Evolutionary conservation across 2,888 invertebrate genomes (phyloP).

Genomic region (Drosophila merina): DNA sequence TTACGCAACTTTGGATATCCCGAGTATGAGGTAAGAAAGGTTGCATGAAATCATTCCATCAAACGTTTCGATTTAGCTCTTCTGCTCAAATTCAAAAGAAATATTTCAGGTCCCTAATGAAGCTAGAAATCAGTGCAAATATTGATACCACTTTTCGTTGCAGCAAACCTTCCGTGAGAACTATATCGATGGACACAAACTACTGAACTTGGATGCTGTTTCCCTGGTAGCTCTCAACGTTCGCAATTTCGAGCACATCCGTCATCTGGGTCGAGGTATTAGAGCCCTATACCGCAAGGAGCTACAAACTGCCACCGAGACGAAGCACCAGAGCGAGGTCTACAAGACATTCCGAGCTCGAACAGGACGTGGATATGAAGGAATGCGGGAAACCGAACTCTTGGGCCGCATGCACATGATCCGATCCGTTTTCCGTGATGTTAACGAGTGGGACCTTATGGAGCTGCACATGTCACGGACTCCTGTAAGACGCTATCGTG

Average conservation of each 20-base stretch:
- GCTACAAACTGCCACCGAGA: slow-evolving; percentile 71
- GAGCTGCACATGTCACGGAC: slow-evolving; percentile 72
- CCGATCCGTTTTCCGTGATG: slow-evolving; percentile 82
- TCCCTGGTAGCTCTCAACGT: slow-evolving; percentile 85
- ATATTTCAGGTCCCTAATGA: too few relatives aligned
- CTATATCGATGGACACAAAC: slow-evolving; percentile 84
- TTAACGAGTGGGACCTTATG: slow-evolving; percentile 85
- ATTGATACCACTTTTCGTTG: background rate
- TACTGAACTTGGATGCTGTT: slow-evolving; percentile 85
- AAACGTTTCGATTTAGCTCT: too few relatives aligned
- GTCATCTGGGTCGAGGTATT: slow-evolving; percentile 81
- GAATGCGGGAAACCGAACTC: slow-evolving; percentile 84
- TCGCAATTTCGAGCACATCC: slow-evolving; percentile 84
- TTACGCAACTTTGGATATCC: slow-evolving; percentile 84
- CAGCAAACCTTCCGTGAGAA: slow-evolving; percentile 84
- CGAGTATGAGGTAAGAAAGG: slow-evolving; percentile 84
- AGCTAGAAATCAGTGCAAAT: too few relatives aligned
- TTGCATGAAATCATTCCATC: too few relatives aligned
- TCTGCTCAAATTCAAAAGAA: too few relatives aligned
- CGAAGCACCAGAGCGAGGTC: slow-evolving; percentile 84
- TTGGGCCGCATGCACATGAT: slow-evolving; percentile 86
- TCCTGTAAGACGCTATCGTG: slow-evolving; percentile 56
- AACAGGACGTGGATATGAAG: slow-evolving; percentile 85
- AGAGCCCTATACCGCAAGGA: slow-evolving; percentile 84
- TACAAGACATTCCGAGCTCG: slow-evolving; percentile 85